phyloP scores from a whole-genome alignment of 2,888 invertebrate genomes.

The Apodemia zela region DNA sequence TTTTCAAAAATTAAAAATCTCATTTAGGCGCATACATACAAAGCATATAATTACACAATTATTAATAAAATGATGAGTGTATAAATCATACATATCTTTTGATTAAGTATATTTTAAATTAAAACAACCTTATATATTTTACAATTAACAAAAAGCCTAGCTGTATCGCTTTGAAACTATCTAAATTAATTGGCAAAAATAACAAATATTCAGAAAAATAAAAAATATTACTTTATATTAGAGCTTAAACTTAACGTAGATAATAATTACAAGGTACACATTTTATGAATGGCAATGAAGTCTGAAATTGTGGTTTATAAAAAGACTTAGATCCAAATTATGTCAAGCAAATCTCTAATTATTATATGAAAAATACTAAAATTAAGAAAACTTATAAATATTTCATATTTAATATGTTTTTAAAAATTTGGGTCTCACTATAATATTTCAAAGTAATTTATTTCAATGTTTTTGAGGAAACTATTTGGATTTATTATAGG shows the following conservation, averaged over 20 bases:
- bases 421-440: too few species aligned
- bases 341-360: not conserved
- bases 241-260: not conserved
- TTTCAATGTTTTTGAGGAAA: too few species aligned
- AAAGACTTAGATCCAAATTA: not conserved
- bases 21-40: constrained; percentile 45
- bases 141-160: constrained; percentile 41
- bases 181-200: not conserved
- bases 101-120: constrained; percentile 31
- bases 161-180: constrained; percentile 44
- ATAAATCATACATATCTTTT: constrained; percentile 31
- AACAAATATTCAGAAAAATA: not conserved
- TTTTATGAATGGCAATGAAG: constrained; percentile 5
- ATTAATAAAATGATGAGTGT: constrained; percentile 30
- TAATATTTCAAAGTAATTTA: too few species aligned
- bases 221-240: constrained; percentile 1
- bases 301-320: not conserved
- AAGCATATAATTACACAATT: constrained; percentile 44
- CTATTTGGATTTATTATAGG: too few species aligned
- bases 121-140: constrained; percentile 32
- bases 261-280: constrained; percentile 5
- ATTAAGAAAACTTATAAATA: too few species aligned
- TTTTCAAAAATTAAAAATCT: constrained; percentile 5
- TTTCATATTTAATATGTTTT: too few species aligned
- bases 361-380: too few species aligned